A percentile compares a stretch with the other conserved stretches of the same genome.
These are phyloP conservation scores for Andricus grossulariae DNA, from an alignment of 1,140 invertebrate genomes.

Conservation along the genomic window DNA sequence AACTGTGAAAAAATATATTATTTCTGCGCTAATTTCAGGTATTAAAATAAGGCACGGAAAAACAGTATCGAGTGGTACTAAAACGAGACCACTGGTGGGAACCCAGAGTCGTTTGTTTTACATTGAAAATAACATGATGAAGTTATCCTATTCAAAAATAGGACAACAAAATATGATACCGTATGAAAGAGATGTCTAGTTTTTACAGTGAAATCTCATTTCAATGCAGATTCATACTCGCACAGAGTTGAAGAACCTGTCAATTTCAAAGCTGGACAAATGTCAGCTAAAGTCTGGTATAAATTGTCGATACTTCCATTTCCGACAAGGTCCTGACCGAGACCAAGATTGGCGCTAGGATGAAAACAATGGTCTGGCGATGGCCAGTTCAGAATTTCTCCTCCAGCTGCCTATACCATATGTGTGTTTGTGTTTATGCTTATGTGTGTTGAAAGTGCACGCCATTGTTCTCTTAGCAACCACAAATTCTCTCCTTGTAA, in stretches of 20 bases:
- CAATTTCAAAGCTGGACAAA: conserved; percentile 1
- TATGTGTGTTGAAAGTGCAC: not conserved
- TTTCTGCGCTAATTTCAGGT: no score
- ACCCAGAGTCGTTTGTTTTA: no score
- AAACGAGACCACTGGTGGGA: no score
- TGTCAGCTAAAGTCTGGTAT: not conserved
- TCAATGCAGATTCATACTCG: not conserved
- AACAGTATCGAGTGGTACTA: no score
- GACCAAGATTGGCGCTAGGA: conserved; percentile 9
- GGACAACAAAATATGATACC: no score
- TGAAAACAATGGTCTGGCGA: conserved; percentile 12
- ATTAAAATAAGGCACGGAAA: no score
- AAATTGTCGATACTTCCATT: conserved; percentile 11
- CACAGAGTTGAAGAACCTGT: not conserved
- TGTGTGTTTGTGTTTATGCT: not conserved
- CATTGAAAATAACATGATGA: no score
- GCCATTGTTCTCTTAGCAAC: conserved; percentile 19
- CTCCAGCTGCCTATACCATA: conserved; percentile 19
- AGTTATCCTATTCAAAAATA: no score
- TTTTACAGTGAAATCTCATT: no score
- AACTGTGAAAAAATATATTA: no score
- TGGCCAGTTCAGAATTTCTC: conserved; percentile 24
- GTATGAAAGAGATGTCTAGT: no score
- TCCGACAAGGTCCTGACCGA: conserved; percentile 24
- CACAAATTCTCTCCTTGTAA: conserved; percentile 30